A percentile compares a stretch with the other conserved stretches of the same genome.
Conservation (phyloP, 2,797 vertebrate species). For the Pteropus rufus region DNA sequence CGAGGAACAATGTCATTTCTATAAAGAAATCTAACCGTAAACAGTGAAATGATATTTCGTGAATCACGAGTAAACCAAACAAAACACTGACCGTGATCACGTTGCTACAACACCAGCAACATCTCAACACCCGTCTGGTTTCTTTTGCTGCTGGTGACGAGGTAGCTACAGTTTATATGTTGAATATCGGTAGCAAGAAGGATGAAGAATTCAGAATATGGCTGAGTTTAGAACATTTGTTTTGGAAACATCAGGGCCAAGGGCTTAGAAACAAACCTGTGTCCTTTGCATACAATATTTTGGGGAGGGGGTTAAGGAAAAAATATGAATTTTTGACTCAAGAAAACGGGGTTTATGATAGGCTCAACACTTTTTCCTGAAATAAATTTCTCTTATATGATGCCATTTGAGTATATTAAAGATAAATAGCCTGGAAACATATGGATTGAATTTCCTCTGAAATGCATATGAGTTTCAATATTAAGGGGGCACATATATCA, state of each 20-base stretch:
- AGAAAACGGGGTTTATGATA: background rate
- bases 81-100: background rate
- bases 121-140: background rate
- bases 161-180: background rate
- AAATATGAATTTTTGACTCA: background rate
- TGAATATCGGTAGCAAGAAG: background rate
- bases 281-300: background rate
- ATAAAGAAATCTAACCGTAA: constrained; percentile 6
- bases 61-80: background rate
- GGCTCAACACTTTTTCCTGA: background rate
- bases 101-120: background rate
- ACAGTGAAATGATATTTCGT: background rate
- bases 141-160: background rate
- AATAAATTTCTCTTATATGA: constrained; percentile 20
- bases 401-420: background rate
- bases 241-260: background rate
- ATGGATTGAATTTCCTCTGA: constrained; percentile 2
- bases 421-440: constrained; percentile 11
- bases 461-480: background rate
- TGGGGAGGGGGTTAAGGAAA: background rate
- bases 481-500: background rate
- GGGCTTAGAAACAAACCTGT: background rate
- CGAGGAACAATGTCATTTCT: background rate
- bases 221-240: background rate
- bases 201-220: background rate